Evolutionary conservation across 2,113 vertebrate genomes (phyloP).

Genomic region (Vidua macroura): DNA sequence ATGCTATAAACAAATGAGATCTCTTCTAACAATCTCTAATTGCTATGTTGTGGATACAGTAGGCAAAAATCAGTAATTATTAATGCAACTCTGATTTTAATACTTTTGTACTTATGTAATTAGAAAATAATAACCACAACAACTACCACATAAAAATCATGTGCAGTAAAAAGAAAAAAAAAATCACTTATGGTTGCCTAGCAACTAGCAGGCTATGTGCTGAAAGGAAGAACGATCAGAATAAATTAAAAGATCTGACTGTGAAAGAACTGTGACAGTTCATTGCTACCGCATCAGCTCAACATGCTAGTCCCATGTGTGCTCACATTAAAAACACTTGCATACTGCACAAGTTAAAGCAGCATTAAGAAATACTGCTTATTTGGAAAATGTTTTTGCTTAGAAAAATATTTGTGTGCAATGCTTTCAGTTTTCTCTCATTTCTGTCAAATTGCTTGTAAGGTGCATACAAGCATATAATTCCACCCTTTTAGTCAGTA

Average conservation of each 20-base stretch:
- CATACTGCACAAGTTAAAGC: neutral
- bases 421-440: neutral
- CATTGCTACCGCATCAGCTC: neutral
- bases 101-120: conserved; percentile 51
- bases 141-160: conserved; percentile 67
- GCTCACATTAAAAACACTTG: conserved; percentile 7
- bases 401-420: neutral
- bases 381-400: neutral
- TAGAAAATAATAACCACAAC: conserved; percentile 72
- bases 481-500: neutral
- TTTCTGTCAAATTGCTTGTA: neutral
- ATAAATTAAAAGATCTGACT: conserved; percentile 74
- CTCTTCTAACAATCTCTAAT: conserved; percentile 14
- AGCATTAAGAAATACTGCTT: neutral
- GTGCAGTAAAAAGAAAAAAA: conserved; percentile 20
- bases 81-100: conserved; percentile 64
- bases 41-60: neutral
- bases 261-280: conserved; percentile 54
- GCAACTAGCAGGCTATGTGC: conserved; percentile 74
- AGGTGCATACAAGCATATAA: neutral
- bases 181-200: conserved; percentile 70
- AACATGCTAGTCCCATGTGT: neutral
- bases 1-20: neutral
- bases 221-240: conserved; percentile 69
- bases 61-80: conserved; percentile 35